These are phyloP conservation scores for Epinephelus fuscoguttatus DNA, from an alignment of 2,113 vertebrate genomes.

Conservation along the genomic window DNA sequence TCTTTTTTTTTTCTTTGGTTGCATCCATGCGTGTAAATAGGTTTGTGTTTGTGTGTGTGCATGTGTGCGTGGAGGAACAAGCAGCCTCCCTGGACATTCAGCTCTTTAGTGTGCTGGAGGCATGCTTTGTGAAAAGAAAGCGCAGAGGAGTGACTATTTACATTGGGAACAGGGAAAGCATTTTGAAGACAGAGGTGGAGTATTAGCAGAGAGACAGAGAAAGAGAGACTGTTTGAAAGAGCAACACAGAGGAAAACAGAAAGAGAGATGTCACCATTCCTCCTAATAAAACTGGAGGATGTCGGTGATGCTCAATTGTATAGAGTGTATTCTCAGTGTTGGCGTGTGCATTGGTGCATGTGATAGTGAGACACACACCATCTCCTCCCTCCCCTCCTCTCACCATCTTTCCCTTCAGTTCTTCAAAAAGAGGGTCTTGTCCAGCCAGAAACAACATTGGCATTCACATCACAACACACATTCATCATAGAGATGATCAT, in stretches of 20 bases:
- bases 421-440: conserved; percentile 37
- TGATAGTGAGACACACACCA: conserved; percentile 31
- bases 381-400: conserved; percentile 7
- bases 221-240: conserved; percentile 15
- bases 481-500: conserved; percentile 36
- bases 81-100: background rate
- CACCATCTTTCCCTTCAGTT: conserved; percentile 28
- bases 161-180: conserved; percentile 23
- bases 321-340: conserved; percentile 14
- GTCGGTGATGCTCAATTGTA: conserved; percentile 18
- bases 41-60: background rate
- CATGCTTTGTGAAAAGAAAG: conserved; percentile 32
- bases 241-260: background rate
- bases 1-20: background rate
- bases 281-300: conserved; percentile 16
- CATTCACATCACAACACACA: conserved; percentile 62
- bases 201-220: conserved; percentile 21
- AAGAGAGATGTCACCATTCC: conserved; percentile 36
- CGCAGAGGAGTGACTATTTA: conserved; percentile 41
- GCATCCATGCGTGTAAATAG: background rate
- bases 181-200: conserved; percentile 14
- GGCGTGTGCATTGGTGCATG: conserved; percentile 30
- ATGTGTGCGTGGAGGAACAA: background rate
- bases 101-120: conserved; percentile 12
- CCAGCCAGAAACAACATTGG: conserved; percentile 60